Conservation (phyloP, 2,797 vertebrate genomes). For the Intellagama lesueurii region DNA sequence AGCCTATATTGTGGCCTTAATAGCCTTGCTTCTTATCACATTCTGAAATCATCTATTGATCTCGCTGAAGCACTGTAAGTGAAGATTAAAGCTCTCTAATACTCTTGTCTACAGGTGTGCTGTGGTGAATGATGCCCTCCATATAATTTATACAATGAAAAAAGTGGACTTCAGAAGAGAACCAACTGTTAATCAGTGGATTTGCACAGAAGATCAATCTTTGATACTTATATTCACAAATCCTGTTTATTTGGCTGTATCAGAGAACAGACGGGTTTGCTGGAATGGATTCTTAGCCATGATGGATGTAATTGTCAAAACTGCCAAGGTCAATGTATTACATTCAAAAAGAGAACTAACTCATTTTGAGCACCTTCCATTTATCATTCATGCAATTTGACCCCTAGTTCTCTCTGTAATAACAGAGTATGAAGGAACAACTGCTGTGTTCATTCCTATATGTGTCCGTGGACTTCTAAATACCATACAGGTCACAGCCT, state of each 20-base stretch:
- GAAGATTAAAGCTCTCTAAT: constrained; percentile 82
- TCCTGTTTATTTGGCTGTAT: constrained; percentile 91
- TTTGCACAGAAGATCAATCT: constrained; percentile 90
- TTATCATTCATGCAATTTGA: constrained; percentile 94
- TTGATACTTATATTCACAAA: constrained; percentile 89
- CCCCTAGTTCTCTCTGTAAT: constrained; percentile 92
- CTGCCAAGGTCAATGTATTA: constrained; percentile 95
- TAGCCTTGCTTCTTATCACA: constrained; percentile 75
- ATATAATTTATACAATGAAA: constrained; percentile 78
- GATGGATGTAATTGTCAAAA: constrained; percentile 98
- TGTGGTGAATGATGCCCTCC: constrained; percentile 81
- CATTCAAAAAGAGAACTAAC: constrained; percentile 86
- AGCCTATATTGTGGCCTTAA: constrained; percentile 54
- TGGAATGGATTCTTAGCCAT: constrained; percentile 91
- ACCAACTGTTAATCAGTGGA: constrained; percentile 85
- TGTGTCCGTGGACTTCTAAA: constrained; percentile 86
- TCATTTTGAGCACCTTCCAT: constrained; percentile 91
- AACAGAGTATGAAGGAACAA: constrained; percentile 90
- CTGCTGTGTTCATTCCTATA: constrained; percentile 89
- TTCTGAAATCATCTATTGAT: constrained; percentile 68
- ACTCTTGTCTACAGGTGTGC: constrained; percentile 79
- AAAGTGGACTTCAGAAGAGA: constrained; percentile 72
- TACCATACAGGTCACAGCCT: constrained; percentile 82
- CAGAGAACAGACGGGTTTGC: constrained; percentile 84
- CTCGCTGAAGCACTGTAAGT: constrained; percentile 67